phyloP scores from a whole-genome alignment of 2,113 vertebrate species.

The Camelus dromedarius region DNA sequence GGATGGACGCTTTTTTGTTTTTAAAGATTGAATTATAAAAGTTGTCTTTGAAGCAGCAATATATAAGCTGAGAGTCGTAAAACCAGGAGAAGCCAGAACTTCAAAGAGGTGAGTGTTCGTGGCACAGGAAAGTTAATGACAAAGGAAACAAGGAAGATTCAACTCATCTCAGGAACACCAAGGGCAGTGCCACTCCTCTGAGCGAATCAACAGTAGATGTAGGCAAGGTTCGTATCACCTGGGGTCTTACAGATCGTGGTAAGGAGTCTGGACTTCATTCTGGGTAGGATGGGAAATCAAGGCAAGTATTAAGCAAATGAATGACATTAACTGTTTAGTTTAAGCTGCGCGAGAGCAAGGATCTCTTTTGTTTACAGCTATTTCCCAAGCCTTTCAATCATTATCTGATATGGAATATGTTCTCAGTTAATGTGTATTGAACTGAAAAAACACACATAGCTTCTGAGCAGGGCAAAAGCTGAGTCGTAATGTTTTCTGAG shows the following conservation, averaged over 20 bases:
- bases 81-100: neutral
- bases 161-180: neutral
- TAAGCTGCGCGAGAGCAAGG: neutral
- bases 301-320: neutral
- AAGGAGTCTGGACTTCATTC: neutral
- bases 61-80: neutral
- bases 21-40: constrained; percentile 9
- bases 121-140: neutral
- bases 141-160: neutral
- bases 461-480: neutral
- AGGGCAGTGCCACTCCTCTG: neutral
- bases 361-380: neutral
- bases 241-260: neutral
- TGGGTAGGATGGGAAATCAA: neutral
- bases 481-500: neutral
- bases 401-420: neutral
- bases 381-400: neutral
- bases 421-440: neutral
- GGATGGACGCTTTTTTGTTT: neutral
- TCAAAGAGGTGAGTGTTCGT: neutral
- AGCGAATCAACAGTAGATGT: neutral
- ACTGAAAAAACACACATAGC: neutral
- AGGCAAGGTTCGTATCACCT: neutral
- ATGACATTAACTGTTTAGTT: neutral
- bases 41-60: neutral